Conservation (phyloP, 2,797 vertebrate species). For the Melanotaenia trifasciata region DNA sequence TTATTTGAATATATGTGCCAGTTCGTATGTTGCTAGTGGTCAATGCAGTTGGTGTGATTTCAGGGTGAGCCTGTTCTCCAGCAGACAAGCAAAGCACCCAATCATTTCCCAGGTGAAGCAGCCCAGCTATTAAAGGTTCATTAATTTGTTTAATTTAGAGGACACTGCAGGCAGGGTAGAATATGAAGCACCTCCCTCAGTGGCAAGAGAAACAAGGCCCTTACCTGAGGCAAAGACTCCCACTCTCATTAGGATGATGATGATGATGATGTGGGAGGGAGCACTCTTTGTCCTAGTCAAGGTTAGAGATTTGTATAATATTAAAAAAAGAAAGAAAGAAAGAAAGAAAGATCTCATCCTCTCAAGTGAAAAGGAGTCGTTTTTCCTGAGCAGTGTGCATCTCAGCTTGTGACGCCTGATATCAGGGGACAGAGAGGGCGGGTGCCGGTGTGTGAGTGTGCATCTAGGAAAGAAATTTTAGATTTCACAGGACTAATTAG, state of each 20-base stretch:
- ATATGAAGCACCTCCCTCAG: slow-evolving; percentile 61
- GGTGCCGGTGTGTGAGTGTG: slow-evolving; percentile 4
- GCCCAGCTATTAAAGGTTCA: slow-evolving; percentile 78
- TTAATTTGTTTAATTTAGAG: slow-evolving; percentile 86
- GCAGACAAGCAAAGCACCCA: slow-evolving; percentile 35
- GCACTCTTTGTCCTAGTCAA: slow-evolving; percentile 79
- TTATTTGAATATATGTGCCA: slow-evolving; percentile 24
- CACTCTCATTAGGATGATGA: slow-evolving; percentile 81
- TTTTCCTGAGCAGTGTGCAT: slow-evolving; percentile 22
- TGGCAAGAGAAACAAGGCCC: slow-evolving; percentile 69
- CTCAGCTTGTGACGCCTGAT: not conserved
- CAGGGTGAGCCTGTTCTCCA: slow-evolving; percentile 20
- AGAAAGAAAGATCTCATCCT: slow-evolving; percentile 49
- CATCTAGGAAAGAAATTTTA: slow-evolving; percentile 64
- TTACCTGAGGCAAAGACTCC: slow-evolving; percentile 83
- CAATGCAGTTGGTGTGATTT: slow-evolving; percentile 48
- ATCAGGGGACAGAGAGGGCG: slow-evolving; percentile 9
- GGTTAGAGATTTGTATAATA: slow-evolving; percentile 71
- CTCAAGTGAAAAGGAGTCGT: slow-evolving; percentile 41
- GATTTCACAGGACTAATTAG: slow-evolving; percentile 81
- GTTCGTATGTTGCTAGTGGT: slow-evolving; percentile 18
- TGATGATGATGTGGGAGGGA: slow-evolving; percentile 72
- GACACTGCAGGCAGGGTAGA: slow-evolving; percentile 65
- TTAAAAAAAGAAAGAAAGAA: slow-evolving; percentile 28
- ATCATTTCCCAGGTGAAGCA: slow-evolving; percentile 65